Evolutionary conservation across 2,113 vertebrate species (phyloP), one percentile per base, ranked within the genome.

Genomic region (Oncorhynchus tshawytscha): DNA sequence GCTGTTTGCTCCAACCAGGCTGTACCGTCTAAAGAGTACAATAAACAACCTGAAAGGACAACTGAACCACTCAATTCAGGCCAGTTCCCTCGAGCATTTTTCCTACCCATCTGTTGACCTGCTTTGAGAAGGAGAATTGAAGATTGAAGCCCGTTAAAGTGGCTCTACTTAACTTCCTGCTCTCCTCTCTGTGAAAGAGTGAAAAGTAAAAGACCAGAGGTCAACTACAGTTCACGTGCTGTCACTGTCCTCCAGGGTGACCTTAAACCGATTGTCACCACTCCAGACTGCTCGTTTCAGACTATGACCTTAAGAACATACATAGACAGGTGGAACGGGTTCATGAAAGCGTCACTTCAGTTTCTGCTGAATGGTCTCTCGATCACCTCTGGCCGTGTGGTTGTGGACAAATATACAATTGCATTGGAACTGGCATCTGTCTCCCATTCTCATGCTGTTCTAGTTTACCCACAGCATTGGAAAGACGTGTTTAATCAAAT

Each of bases 221-320:
- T 82, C 78, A 24, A 29, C 62, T 27, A 72, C 68, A 48, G 78
- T 68, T 68, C 71, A 34, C 27, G 22, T 75, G 27, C 73, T 74
- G 79, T 76, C 78, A 34, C 74, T 5, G 68, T 73, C 75, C 76
- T 48, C 39, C 45, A 6, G 67, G 31, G 29, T 18, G 34, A 45
- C 29, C 45, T 11, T 45, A 45, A 45, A 45, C 39, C 9, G 39
- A 45, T 9, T 39, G 39, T 9, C 39, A 39, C 39, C 39, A 39
- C 60, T 71, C 66, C 1, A 65, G 34, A 77, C 72, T 76, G 39
- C 8, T 39, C 39, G 39, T 39, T 39, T 39, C 39, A 39, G 39
- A 39, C 8, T 39, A 9, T 39, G 45, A 77, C 78, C 81, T 67
- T 29, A 29, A 34, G 25, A 2, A 2, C 39, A 39, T 39, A 39